Evolutionary conservation across 1,140 invertebrate genomes (phyloP).

Genomic region (Cheumatopsyche charites): DNA sequence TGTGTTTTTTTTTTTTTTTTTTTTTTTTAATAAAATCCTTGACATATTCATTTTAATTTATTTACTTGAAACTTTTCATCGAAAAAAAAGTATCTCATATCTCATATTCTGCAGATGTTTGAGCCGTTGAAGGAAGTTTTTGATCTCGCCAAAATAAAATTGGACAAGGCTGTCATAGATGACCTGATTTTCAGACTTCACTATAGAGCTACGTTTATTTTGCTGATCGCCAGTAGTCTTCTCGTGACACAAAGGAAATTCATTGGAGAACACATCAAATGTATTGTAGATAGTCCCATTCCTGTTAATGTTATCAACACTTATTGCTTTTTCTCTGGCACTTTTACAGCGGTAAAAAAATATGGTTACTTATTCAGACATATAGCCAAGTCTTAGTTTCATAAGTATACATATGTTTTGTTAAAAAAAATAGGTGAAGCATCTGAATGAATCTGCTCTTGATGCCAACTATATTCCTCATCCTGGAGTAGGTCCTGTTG

Average conservation of each 20-base stretch:
- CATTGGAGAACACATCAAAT: slow-evolving; percentile 80
- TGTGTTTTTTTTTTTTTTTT: too few species aligned
- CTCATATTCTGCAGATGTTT: slow-evolving; percentile 53
- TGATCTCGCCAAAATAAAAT: slow-evolving; percentile 64
- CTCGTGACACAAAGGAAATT: slow-evolving; percentile 75
- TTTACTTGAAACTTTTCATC: too few species aligned
- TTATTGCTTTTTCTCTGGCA: slow-evolving; percentile 91
- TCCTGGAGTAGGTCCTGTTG: slow-evolving; percentile 71
- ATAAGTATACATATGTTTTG: too few species aligned
- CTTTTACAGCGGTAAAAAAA: slow-evolving; percentile 85
- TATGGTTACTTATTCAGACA: too few species aligned
- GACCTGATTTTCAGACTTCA: slow-evolving; percentile 75
- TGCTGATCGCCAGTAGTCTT: slow-evolving; percentile 66
- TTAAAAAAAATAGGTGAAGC: slow-evolving; percentile 63
- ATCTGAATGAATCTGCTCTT: slow-evolving; percentile 68
- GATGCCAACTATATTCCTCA: slow-evolving; percentile 67
- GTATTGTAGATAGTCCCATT: slow-evolving; percentile 62
- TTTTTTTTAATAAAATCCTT: too few species aligned
- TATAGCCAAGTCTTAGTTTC: too few species aligned
- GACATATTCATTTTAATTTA: too few species aligned
- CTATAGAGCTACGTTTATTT: slow-evolving; percentile 70
- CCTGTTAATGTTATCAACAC: slow-evolving; percentile 78
- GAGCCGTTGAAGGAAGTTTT: slow-evolving; percentile 62
- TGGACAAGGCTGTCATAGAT: slow-evolving; percentile 65
- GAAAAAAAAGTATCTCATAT: too few species aligned